Percentiles rank a stretch among this genome's conserved stretches.
Conservation (phyloP, 2,113 vertebrate genomes). For the Raja brachyura region DNA sequence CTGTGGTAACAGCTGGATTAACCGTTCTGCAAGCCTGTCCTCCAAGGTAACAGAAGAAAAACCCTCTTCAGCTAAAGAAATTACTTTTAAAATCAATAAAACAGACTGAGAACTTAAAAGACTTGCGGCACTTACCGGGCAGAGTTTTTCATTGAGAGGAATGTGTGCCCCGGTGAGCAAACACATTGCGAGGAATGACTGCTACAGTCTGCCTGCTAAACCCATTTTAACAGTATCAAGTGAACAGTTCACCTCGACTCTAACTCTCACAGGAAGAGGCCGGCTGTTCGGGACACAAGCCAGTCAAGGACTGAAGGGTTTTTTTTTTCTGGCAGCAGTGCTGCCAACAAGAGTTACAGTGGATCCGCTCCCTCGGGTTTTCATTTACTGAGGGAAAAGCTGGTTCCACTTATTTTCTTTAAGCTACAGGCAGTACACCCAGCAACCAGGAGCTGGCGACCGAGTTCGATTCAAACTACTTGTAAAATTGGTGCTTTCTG, state of each 20-base stretch:
- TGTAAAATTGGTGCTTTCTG: background rate
- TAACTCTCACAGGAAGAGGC: slow-evolving; percentile 36
- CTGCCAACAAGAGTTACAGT: slow-evolving; percentile 14
- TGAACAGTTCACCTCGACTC: slow-evolving; percentile 33
- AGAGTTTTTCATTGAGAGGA: slow-evolving; percentile 24
- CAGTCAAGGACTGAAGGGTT: background rate
- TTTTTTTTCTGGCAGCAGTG: slow-evolving; percentile 12
- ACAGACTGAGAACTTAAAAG: background rate
- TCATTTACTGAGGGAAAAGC: slow-evolving; percentile 13
- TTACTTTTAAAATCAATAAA: background rate
- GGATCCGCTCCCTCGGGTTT: background rate
- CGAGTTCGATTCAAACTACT: background rate
- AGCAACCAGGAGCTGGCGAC: background rate
- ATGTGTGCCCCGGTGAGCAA: slow-evolving; percentile 3
- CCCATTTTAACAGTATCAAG: slow-evolving; percentile 29
- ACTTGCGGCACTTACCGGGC: background rate
- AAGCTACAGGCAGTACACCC: background rate
- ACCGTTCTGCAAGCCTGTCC: background rate
- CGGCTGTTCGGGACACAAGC: slow-evolving; percentile 14
- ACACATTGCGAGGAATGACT: slow-evolving; percentile 28
- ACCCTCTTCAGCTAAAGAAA: slow-evolving; percentile 29
- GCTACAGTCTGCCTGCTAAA: slow-evolving; percentile 35
- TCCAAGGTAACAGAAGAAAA: background rate
- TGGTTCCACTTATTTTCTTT: slow-evolving; percentile 1
- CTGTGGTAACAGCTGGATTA: background rate